Evolutionary conservation across 1,140 invertebrate genomes (phyloP).

Genomic region (Apis mellifera): DNA sequence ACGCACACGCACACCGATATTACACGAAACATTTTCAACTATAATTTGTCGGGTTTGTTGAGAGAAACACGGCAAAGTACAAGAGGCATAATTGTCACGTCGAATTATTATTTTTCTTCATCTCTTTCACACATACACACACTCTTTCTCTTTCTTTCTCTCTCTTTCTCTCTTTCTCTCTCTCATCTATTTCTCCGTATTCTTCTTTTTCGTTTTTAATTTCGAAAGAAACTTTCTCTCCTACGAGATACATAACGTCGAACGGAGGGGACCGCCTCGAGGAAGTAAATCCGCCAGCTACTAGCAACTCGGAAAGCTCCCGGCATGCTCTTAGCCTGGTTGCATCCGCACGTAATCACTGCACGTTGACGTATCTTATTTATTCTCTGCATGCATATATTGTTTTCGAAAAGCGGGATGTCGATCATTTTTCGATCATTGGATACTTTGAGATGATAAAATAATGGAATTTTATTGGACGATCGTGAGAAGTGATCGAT

Average conservation of each 20-base stretch:
- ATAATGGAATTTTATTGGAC: neutral
- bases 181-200: slow-evolving; percentile 41
- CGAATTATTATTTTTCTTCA: slow-evolving; percentile 51
- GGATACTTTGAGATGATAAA: too few species aligned
- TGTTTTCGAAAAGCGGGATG: neutral
- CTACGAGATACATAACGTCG: slow-evolving; percentile 7
- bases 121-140: slow-evolving; percentile 29
- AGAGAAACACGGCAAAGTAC: slow-evolving; percentile 32
- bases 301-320: slow-evolving; percentile 57
- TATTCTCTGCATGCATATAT: slow-evolving; percentile 65
- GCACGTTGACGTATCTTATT: slow-evolving; percentile 66
- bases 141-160: slow-evolving; percentile 26
- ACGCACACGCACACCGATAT: slow-evolving; percentile 26
- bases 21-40: slow-evolving; percentile 32
- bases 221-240: neutral
- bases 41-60: slow-evolving; percentile 41
- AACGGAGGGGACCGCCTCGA: slow-evolving; percentile 32
- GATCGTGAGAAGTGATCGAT: neutral
- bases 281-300: slow-evolving; percentile 16
- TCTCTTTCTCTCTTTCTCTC: slow-evolving; percentile 33
- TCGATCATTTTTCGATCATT: neutral
- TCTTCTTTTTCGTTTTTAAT: slow-evolving; percentile 38
- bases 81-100: slow-evolving; percentile 53
- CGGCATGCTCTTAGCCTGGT: slow-evolving; percentile 64
- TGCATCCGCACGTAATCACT: slow-evolving; percentile 71